These are phyloP conservation scores for Drosophila nr. fundita DNA, from an alignment of 2,888 invertebrate genomes.

Conservation along the genomic window DNA sequence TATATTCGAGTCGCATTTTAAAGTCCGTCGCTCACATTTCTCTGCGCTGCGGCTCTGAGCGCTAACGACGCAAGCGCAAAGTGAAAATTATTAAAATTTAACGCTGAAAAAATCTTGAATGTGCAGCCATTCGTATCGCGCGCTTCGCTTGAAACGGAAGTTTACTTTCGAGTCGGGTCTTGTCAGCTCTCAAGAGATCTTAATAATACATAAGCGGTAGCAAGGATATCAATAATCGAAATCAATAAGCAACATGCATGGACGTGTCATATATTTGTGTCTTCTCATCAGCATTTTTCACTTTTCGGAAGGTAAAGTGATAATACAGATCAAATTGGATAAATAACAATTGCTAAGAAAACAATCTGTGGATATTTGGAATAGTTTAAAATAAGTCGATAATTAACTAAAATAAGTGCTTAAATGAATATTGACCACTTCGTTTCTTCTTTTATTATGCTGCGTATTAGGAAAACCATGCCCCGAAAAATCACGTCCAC, in stretches of 20 bases:
- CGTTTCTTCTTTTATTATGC: background rate
- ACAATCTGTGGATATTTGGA: background rate
- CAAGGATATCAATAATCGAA: constrained; percentile 36
- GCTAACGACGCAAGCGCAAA: constrained; percentile 34
- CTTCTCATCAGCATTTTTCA: constrained; percentile 79
- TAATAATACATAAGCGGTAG: constrained; percentile 26
- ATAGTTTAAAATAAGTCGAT: background rate
- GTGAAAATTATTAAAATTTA: constrained; percentile 78
- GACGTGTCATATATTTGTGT: constrained; percentile 57
- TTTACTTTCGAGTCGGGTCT: constrained; percentile 32
- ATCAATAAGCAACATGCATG: constrained; percentile 55
- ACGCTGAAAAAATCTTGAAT: constrained; percentile 51
- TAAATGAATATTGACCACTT: background rate
- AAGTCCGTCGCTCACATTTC: constrained; percentile 49
- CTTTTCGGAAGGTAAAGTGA: constrained; percentile 82
- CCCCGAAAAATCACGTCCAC: constrained; percentile 82
- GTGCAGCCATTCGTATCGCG: constrained; percentile 72
- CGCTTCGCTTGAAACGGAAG: constrained; percentile 64
- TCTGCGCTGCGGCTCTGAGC: constrained; percentile 23
- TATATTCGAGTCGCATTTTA: constrained; percentile 58
- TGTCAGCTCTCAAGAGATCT: constrained; percentile 7
- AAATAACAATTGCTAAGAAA: background rate
- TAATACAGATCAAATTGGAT: background rate
- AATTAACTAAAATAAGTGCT: background rate
- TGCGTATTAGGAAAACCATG: constrained; percentile 82